A percentile compares a stretch with the other conserved stretches of the same genome.
These are phyloP conservation scores for Anoncus sp. DNA, from an alignment of 2,888 invertebrate species.

Conservation along the genomic window DNA sequence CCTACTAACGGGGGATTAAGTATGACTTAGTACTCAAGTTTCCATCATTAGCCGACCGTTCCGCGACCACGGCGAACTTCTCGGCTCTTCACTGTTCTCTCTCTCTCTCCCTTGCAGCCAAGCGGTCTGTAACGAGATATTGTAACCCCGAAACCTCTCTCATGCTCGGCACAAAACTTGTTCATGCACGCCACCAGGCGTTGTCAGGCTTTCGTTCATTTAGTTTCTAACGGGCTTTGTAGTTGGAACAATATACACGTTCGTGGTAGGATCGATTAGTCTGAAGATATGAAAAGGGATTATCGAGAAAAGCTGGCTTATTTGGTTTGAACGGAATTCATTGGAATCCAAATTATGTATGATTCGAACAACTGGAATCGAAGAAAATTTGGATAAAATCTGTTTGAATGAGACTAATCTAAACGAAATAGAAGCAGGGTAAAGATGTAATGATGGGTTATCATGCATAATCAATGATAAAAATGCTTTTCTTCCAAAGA, in stretches of 20 bases:
- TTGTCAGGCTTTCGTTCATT: slow-evolving; percentile 71
- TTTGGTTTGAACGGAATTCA: too few species aligned
- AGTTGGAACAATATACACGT: slow-evolving; percentile 48
- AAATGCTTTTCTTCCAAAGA: too few species aligned
- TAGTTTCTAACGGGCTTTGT: slow-evolving; percentile 59
- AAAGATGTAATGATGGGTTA: too few species aligned
- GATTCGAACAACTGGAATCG: too few species aligned
- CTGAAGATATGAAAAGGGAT: neutral
- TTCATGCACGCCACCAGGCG: slow-evolving; percentile 69
- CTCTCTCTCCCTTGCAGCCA: neutral
- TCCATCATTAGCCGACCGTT: slow-evolving; percentile 78
- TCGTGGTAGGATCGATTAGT: slow-evolving; percentile 17
- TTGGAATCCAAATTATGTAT: too few species aligned
- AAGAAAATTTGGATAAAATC: too few species aligned
- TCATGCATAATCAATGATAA: too few species aligned
- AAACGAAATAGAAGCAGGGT: too few species aligned
- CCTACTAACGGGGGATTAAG: slow-evolving; percentile 75
- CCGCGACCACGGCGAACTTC: slow-evolving; percentile 59
- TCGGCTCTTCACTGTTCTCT: slow-evolving; percentile 23
- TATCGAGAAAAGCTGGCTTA: neutral
- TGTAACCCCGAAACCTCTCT: slow-evolving; percentile 34
- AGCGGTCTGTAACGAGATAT: slow-evolving; percentile 35
- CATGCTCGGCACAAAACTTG: slow-evolving; percentile 61
- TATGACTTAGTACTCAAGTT: slow-evolving; percentile 82
- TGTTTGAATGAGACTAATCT: too few species aligned